These are phyloP conservation scores for Butorides virescens DNA, from an alignment of 2,113 vertebrate species.

Conservation along the genomic window DNA sequence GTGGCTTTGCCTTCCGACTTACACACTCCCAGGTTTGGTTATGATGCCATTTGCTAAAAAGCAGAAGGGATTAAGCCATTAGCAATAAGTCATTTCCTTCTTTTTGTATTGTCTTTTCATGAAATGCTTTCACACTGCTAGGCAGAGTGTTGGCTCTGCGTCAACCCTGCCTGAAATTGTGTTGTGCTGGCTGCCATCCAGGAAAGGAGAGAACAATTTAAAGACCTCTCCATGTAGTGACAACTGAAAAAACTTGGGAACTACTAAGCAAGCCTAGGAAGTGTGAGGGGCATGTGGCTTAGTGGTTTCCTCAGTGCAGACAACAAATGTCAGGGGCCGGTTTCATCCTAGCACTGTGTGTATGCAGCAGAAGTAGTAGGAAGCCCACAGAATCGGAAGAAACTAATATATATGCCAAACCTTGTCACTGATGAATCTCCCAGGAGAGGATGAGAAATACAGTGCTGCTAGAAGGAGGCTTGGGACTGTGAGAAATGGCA, in stretches of 20 bases:
- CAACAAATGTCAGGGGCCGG: fast-evolving
- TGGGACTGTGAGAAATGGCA: neutral
- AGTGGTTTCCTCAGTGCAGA: neutral
- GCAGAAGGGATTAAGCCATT: neutral
- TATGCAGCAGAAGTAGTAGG: neutral
- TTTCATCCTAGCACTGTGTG: neutral
- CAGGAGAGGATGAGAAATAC: neutral
- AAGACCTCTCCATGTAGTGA: neutral
- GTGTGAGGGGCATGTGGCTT: neutral
- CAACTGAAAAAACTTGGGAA: neutral
- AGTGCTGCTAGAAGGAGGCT: neutral
- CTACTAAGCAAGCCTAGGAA: neutral
- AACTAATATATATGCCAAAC: neutral
- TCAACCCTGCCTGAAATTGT: neutral
- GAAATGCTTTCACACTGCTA: neutral
- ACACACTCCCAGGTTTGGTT: neutral
- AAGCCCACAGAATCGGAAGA: neutral
- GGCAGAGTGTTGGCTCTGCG: neutral
- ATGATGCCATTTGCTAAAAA: neutral
- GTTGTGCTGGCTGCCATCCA: neutral
- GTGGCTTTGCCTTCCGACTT: neutral
- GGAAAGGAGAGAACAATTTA: neutral
- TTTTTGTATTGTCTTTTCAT: neutral
- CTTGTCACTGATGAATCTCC: neutral
- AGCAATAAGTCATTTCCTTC: neutral